Conservation (phyloP, 2,888 invertebrate genomes). For the Helleia helle region DNA sequence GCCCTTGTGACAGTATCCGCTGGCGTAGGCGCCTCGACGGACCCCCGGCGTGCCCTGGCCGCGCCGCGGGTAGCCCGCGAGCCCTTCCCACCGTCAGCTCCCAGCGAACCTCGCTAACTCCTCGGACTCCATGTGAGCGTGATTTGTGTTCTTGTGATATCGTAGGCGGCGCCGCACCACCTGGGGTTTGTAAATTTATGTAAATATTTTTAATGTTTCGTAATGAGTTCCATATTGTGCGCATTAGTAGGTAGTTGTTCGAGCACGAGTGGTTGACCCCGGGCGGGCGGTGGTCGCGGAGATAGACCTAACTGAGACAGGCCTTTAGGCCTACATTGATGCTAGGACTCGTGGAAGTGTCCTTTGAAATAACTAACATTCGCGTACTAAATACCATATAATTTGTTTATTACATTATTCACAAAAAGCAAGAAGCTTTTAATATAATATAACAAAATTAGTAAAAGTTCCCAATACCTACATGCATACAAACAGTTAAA, state of each 20-base stretch:
- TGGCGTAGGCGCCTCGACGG: slow-evolving; percentile 80
- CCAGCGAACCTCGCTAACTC: slow-evolving; percentile 36
- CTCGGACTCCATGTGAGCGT: slow-evolving; percentile 67
- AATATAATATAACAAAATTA: too few relatives aligned
- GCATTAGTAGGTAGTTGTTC: slow-evolving; percentile 53
- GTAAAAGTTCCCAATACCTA: too few relatives aligned
- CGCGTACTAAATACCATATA: slow-evolving; percentile 34
- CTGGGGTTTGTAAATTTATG: slow-evolving; percentile 46
- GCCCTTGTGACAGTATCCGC: slow-evolving; percentile 94
- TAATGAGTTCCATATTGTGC: slow-evolving; percentile 41
- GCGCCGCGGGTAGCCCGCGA: slow-evolving; percentile 34
- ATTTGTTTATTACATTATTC: not conserved
- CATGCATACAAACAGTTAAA: too few relatives aligned
- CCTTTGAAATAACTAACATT: slow-evolving; percentile 37
- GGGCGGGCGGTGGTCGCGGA: slow-evolving; percentile 41
- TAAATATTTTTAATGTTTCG: slow-evolving; percentile 53
- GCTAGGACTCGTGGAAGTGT: slow-evolving; percentile 44
- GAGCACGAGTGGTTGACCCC: slow-evolving; percentile 31
- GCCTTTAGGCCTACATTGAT: slow-evolving; percentile 33
- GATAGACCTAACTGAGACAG: slow-evolving; percentile 47
- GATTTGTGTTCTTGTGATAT: slow-evolving; percentile 49
- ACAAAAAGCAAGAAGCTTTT: too few relatives aligned
- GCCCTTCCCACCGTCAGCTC: slow-evolving; percentile 19
- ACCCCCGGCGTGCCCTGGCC: slow-evolving; percentile 34
- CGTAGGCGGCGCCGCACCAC: slow-evolving; percentile 23